phyloP scores from a whole-genome alignment of 1,140 invertebrate genomes.

The Paracyclopina nana region DNA sequence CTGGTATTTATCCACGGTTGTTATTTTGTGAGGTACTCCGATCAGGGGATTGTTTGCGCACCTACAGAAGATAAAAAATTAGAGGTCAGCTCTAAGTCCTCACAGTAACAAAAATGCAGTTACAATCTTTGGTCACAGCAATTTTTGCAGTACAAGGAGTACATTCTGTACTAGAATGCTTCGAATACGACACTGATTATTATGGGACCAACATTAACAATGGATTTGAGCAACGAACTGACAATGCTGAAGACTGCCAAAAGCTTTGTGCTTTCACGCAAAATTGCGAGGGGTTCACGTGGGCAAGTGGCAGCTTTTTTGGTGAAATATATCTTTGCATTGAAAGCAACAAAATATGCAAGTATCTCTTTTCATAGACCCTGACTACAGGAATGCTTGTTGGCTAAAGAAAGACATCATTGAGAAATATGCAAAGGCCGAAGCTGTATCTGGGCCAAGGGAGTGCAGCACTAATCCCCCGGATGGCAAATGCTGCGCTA shows the following conservation, averaged over 20 bases:
- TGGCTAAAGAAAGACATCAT: not conserved
- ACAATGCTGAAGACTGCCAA: not conserved
- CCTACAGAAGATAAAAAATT: slow-evolving; percentile 16
- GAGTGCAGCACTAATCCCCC: not conserved
- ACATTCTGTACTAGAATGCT: too few species aligned
- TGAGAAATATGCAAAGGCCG: not conserved
- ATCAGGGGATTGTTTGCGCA: slow-evolving; percentile 94
- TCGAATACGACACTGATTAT: not conserved
- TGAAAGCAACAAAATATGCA: too few species aligned
- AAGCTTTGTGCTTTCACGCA: not conserved
- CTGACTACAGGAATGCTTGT: not conserved
- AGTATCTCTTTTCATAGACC: not conserved
- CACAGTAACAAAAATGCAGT: too few species aligned
- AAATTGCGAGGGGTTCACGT: not conserved
- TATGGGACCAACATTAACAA: not conserved
- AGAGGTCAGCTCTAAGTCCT: too few species aligned
- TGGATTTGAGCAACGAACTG: not conserved
- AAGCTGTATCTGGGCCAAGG: not conserved
- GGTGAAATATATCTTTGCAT: too few species aligned
- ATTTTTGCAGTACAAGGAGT: too few species aligned
- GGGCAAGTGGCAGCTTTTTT: not conserved
- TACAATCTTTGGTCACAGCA: too few species aligned
- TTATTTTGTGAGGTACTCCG: slow-evolving; percentile 76
- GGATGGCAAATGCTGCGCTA: not conserved
- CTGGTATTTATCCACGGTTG: slow-evolving; percentile 97